Percentiles rank a stretch among this genome's conserved stretches.
phyloP scores from a whole-genome alignment of 2,888 invertebrate genomes.

The Pheosia gnoma region DNA sequence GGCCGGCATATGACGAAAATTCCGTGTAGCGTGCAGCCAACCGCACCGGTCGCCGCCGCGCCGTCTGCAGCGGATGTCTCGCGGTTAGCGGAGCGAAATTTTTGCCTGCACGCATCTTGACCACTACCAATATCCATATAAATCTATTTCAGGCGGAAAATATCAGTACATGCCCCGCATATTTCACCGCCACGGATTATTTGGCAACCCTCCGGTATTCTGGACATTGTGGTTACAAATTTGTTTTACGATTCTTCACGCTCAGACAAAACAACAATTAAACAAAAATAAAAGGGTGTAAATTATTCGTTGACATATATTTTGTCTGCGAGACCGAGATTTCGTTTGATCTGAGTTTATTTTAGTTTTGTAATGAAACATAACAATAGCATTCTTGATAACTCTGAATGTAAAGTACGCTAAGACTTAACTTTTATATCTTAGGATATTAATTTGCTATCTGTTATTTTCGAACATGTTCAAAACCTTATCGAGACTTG shows the following conservation, averaged over 20 bases:
- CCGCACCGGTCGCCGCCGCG: constrained; percentile 20
- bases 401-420: no score
- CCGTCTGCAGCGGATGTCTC: constrained; percentile 41
- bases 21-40: constrained; percentile 32
- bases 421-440: no score
- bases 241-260: constrained; percentile 27
- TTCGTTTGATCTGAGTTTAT: constrained; percentile 27
- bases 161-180: constrained; percentile 34
- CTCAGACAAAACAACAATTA: constrained; percentile 38
- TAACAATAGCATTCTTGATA: constrained; percentile 18
- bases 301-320: constrained; percentile 25
- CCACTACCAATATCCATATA: constrained; percentile 32
- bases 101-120: constrained; percentile 49
- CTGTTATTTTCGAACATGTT: neutral
- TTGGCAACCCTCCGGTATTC: constrained; percentile 44
- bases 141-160: constrained; percentile 33
- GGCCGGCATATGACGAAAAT: constrained; percentile 33
- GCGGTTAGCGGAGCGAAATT: constrained; percentile 36
- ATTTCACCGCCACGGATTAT: constrained; percentile 32
- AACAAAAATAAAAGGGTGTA: constrained; percentile 27
- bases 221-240: constrained; percentile 23
- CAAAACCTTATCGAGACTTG: constrained; percentile 19
- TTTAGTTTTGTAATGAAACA: constrained; percentile 21
- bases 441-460: constrained; percentile 10
- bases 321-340: constrained; percentile 23